Percentiles rank a stretch among this genome's conserved stretches.
phyloP scores from a whole-genome alignment of 2,797 vertebrate genomes.

The Rhinatrema bivittatum region DNA sequence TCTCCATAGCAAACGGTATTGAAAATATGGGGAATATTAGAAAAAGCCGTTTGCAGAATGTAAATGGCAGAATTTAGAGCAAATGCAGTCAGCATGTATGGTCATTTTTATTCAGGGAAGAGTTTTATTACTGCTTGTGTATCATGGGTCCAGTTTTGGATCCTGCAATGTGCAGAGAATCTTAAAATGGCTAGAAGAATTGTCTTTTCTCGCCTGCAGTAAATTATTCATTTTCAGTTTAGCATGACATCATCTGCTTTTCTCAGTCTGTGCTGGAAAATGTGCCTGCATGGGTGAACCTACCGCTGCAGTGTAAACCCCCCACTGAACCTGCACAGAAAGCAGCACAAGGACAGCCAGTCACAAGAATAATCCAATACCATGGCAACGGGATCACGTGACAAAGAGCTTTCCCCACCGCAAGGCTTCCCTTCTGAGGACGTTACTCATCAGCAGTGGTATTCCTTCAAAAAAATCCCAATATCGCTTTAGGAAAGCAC shows the following conservation, averaged over 20 bases:
- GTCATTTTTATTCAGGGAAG: no score
- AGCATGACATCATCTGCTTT: constrained; percentile 34
- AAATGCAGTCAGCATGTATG: no score
- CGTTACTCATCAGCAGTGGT: constrained; percentile 46
- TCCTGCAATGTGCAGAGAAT: not conserved
- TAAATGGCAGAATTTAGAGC: no score
- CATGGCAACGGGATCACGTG: constrained; percentile 67
- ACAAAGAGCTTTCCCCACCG: constrained; percentile 29
- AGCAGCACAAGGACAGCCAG: constrained; percentile 35
- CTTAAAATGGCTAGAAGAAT: not conserved
- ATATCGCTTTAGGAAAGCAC: not conserved
- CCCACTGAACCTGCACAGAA: constrained; percentile 15
- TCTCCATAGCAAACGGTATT: no score
- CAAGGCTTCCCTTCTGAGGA: constrained; percentile 52
- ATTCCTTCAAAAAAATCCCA: constrained; percentile 9
- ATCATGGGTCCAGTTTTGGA: no score
- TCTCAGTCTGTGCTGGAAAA: constrained; percentile 14
- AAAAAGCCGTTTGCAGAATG: no score
- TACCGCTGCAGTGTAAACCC: not conserved
- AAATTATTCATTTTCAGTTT: constrained; percentile 23
- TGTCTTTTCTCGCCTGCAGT: constrained; percentile 3
- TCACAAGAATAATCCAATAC: constrained; percentile 48
- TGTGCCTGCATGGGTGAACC: not conserved
- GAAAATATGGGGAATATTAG: no score
- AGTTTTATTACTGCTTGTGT: no score